phyloP scores from a whole-genome alignment of 2,888 invertebrate genomes.

The Arge pagana region DNA sequence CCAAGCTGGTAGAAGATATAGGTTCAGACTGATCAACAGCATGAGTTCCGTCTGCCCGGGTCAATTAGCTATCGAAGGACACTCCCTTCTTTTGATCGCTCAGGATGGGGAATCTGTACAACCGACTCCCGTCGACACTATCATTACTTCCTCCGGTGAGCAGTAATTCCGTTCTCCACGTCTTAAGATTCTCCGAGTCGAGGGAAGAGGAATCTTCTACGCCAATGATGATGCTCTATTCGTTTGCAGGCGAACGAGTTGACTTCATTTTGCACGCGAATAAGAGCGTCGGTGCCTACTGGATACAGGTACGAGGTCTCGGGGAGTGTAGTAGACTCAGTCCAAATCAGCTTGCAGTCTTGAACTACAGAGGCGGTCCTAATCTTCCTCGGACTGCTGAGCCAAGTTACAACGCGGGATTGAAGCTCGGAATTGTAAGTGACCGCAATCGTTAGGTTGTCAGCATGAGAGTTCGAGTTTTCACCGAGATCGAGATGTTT shows the following conservation, averaged over 20 bases:
- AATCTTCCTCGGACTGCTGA: slow-evolving; percentile 33
- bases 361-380: slow-evolving; percentile 53
- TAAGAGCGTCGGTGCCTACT: slow-evolving; percentile 61
- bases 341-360: slow-evolving; percentile 59
- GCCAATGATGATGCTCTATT: neutral
- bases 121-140: slow-evolving; percentile 21
- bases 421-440: slow-evolving; percentile 26
- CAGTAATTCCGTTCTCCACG: neutral
- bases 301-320: slow-evolving; percentile 61
- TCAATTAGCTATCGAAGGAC: slow-evolving; percentile 28
- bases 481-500: neutral
- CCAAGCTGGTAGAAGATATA: slow-evolving; percentile 26
- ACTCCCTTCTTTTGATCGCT: slow-evolving; percentile 33
- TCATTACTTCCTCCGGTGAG: slow-evolving; percentile 23
- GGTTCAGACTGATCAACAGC: slow-evolving; percentile 37
- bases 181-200: neutral
- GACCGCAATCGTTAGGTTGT: neutral
- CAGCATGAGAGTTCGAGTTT: neutral
- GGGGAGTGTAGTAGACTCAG: slow-evolving; percentile 55
- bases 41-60: slow-evolving; percentile 33
- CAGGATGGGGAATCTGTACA: slow-evolving; percentile 33
- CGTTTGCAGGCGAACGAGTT: slow-evolving; percentile 65
- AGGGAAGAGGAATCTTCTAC: too few relatives aligned
- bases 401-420: slow-evolving; percentile 49
- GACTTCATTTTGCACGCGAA: slow-evolving; percentile 65